Evolutionary conservation across 2,888 invertebrate species (phyloP), one percentile per base, ranked within the genome.

Genomic region (Exephanes ischioxanthus): DNA sequence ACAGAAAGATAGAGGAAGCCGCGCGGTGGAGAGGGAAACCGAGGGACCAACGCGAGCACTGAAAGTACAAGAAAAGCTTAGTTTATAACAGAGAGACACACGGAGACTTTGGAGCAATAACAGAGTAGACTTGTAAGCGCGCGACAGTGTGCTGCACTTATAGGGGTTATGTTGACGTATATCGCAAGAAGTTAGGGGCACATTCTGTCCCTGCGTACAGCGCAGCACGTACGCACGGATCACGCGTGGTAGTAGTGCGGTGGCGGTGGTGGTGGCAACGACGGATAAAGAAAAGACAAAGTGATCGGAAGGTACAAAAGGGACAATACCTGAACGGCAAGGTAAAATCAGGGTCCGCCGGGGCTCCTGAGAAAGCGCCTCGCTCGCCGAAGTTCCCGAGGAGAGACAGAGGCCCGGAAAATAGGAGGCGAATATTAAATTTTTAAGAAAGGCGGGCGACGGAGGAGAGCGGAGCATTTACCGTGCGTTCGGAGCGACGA

Each of bases 121-220:
- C 87, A 84, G 71, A 87, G 82, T 86, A 84, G 85, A 87, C 84
- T 63, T 33, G 30, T 33, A 16, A 84, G 87, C 79, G 85, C 88
- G 86, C 87, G 84, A 72, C 85, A 80, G 77, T 83, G 71, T 85
- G 81, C 83, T 75, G 83, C 86, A 87, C 83, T 88, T 85, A 86
- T 87, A 87, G 86, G 90, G 89, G 90, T 90, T 90, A 90, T 90
- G 90, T 90, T 90, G 88, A 87, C 87, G 85, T 67, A 76, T 80
- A 84, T 83, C 80, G 37, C 75, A 58, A 71, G 67, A 67, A 71
- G 80, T 68, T 30, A 86, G 72, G 73, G 63, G 72, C 55, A 53
- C 11, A 71, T 76, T 70, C 55, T 67, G 67, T 66, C 63, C 79
- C 51, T 55, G 61, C 55, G 51, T n/a, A 16, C 6, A 63, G 63